phyloP scores from a whole-genome alignment of 2,797 vertebrate genomes.

The Arrhamphus sclerolepis region DNA sequence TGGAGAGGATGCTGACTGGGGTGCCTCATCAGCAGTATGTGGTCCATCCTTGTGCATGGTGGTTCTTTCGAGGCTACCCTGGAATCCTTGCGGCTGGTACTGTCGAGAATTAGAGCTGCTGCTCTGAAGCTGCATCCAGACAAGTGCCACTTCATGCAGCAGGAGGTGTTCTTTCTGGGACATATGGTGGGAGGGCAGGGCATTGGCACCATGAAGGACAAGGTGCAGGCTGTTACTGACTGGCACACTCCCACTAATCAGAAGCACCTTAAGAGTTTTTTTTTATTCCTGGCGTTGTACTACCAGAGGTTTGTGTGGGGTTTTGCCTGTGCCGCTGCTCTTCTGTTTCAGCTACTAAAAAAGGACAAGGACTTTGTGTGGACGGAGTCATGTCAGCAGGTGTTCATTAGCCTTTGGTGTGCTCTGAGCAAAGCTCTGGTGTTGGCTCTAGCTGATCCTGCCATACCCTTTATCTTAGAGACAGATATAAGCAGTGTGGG shows the following conservation, averaged over 20 bases:
- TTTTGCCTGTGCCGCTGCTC: too few species aligned
- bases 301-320: too few species aligned
- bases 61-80: neutral
- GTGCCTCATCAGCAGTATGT: neutral
- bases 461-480: too few species aligned
- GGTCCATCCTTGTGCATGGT: neutral
- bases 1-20: neutral
- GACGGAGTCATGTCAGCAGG: neutral
- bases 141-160: neutral
- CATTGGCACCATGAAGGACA: conserved; percentile 1
- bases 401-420: neutral
- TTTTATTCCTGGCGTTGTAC: neutral
- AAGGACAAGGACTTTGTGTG: neutral
- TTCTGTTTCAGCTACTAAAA: neutral
- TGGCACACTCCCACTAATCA: neutral
- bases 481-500: too few species aligned
- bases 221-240: neutral
- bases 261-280: neutral
- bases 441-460: neutral
- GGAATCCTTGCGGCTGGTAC: neutral
- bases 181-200: neutral
- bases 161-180: neutral
- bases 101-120: conserved; percentile 2
- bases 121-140: neutral
- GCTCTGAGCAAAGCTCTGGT: neutral